Percentiles rank a stretch among this genome's conserved stretches.
These are phyloP conservation scores for Pseudochaenichthys georgianus DNA, from an alignment of 2,797 vertebrate genomes.

Conservation along the genomic window DNA sequence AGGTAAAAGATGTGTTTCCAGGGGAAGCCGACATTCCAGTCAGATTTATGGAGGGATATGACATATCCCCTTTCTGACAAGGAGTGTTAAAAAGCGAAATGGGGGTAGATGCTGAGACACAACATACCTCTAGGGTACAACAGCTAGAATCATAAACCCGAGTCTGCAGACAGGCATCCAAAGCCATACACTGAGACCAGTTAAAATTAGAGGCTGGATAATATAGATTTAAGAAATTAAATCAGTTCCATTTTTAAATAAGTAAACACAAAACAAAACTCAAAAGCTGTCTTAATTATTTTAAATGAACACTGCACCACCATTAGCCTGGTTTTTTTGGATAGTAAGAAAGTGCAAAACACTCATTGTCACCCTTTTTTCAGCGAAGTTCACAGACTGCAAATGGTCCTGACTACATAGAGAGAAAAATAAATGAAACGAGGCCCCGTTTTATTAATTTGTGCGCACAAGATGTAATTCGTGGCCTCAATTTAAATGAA, in stretches of 20 bases:
- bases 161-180: slow-evolving; percentile 56
- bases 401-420: slow-evolving; percentile 11
- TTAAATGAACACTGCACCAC: neutral
- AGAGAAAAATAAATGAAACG: no score
- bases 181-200: slow-evolving; percentile 46
- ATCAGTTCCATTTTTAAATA: slow-evolving; percentile 28
- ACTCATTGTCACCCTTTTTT: slow-evolving; percentile 37
- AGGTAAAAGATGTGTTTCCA: slow-evolving; percentile 84
- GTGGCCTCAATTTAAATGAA: no score
- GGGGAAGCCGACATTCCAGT: slow-evolving; percentile 71
- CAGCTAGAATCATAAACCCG: slow-evolving; percentile 66
- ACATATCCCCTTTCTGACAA: slow-evolving; percentile 80
- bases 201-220: slow-evolving; percentile 60
- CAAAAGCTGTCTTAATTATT: slow-evolving; percentile 5
- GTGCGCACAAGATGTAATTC: no score
- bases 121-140: slow-evolving; percentile 72
- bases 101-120: slow-evolving; percentile 74
- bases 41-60: slow-evolving; percentile 79
- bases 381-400: slow-evolving; percentile 21
- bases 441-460: no score
- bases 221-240: slow-evolving; percentile 38
- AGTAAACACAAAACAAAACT: slow-evolving; percentile 21
- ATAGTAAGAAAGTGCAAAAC: slow-evolving; percentile 37
- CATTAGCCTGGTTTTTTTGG: slow-evolving; percentile 41
- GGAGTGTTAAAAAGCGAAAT: slow-evolving; percentile 76